These are phyloP conservation scores for Riparia riparia DNA, from an alignment of 2,113 vertebrate species.

Conservation along the genomic window DNA sequence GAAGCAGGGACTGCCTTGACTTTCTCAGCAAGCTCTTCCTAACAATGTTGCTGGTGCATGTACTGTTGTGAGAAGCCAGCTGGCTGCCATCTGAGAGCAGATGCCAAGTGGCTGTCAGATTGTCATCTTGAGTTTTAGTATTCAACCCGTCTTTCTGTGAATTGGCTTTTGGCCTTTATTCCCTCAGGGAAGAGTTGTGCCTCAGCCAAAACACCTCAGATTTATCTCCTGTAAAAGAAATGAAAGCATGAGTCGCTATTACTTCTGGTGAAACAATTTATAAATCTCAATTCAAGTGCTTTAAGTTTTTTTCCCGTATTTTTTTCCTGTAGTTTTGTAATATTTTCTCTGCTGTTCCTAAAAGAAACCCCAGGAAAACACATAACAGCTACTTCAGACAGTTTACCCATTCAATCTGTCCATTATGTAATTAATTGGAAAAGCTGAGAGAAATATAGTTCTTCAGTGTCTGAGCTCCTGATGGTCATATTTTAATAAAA, in stretches of 20 bases:
- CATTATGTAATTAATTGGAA: constrained; percentile 34
- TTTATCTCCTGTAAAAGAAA: constrained; percentile 28
- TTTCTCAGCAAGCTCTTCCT: constrained; percentile 38
- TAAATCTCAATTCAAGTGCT: background rate
- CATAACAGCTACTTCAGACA: background rate
- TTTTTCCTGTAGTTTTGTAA: background rate
- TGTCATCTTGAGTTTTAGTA: constrained; percentile 59
- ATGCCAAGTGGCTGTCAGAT: constrained; percentile 71
- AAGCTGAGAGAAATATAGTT: constrained; percentile 16
- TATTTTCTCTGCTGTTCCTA: background rate
- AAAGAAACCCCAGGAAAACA: constrained; percentile 18
- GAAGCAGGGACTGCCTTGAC: background rate
- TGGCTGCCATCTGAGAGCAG: constrained; percentile 65
- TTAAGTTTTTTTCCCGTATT: background rate
- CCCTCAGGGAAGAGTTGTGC: background rate
- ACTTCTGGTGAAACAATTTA: constrained; percentile 20
- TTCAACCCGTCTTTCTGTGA: constrained; percentile 10
- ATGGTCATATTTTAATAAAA: background rate
- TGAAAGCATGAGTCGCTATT: constrained; percentile 17
- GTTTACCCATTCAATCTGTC: constrained; percentile 46
- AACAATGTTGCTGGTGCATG: constrained; percentile 26
- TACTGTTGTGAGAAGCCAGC: constrained; percentile 58
- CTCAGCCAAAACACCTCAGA: constrained; percentile 36
- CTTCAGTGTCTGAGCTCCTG: constrained; percentile 1
- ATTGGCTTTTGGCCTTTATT: constrained; percentile 62